phyloP scores from a whole-genome alignment of 1,140 invertebrate genomes.

The Lerema accius region DNA sequence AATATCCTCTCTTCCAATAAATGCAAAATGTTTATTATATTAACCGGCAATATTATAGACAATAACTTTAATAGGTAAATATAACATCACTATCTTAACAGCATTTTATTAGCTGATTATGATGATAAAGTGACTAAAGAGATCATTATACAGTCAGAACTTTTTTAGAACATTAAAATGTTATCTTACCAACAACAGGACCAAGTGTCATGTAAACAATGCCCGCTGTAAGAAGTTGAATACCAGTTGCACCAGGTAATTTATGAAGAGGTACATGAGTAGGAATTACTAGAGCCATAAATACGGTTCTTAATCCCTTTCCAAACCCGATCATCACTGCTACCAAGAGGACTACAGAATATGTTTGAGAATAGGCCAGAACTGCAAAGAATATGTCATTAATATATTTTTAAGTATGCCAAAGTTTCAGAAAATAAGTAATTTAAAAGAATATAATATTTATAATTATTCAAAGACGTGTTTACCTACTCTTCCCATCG shows the following conservation, averaged over 20 bases:
- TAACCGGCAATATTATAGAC: background rate
- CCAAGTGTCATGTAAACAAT: conserved; percentile 83
- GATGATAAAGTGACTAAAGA: too few relatives aligned
- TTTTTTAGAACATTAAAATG: too few relatives aligned
- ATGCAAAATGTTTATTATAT: conserved; percentile 2
- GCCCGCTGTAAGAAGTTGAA: conserved; percentile 85
- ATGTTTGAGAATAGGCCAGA: conserved; percentile 78
- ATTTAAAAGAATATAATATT: too few relatives aligned
- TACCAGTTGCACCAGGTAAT: conserved; percentile 84
- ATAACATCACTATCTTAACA: too few relatives aligned
- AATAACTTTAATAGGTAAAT: too few relatives aligned
- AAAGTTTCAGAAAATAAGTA: too few relatives aligned
- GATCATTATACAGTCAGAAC: too few relatives aligned
- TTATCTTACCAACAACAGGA: conserved; percentile 84
- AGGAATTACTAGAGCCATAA: conserved; percentile 86
- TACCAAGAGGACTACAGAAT: conserved; percentile 73
- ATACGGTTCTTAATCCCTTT: conserved; percentile 86
- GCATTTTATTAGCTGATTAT: too few relatives aligned
- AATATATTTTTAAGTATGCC: too few relatives aligned
- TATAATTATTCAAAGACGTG: background rate
- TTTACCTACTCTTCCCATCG: conserved; percentile 86
- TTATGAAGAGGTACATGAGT: conserved; percentile 85
- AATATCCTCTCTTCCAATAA: background rate
- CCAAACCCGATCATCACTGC: conserved; percentile 85
- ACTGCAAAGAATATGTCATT: conserved; percentile 57